Evolutionary conservation across 35 echinoderm and acorn worm species (phyloP).

Genomic region (Amphiura filiformis): DNA sequence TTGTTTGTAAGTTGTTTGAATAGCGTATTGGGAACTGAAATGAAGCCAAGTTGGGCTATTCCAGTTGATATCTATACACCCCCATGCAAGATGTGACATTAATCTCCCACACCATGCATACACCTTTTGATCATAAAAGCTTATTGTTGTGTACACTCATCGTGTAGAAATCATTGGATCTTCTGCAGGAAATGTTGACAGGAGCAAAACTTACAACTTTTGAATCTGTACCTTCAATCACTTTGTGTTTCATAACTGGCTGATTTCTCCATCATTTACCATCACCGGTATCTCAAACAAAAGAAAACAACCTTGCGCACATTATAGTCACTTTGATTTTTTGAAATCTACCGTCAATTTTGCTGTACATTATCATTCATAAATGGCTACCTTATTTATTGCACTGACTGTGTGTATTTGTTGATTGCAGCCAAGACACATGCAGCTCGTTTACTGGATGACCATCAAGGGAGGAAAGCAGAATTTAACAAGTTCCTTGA

Average conservation of each 20-base stretch:
- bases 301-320: neutral
- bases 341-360: neutral
- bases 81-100: too few species aligned
- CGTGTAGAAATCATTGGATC: too few species aligned
- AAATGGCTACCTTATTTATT: neutral
- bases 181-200: neutral
- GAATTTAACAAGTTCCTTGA: neutral
- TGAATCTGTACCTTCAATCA: neutral
- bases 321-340: neutral
- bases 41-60: too few species aligned
- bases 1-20: too few species aligned
- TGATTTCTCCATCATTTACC: too few species aligned
- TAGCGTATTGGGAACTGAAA: too few species aligned
- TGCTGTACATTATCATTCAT: neutral
- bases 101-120: too few species aligned
- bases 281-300: neutral
- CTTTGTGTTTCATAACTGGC: neutral
- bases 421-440: neutral
- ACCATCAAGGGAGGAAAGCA: neutral
- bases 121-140: too few species aligned
- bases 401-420: neutral
- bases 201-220: neutral
- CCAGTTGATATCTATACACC: too few species aligned
- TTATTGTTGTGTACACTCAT: too few species aligned
- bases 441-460: neutral